phyloP scores from a whole-genome alignment of 2,113 vertebrate genomes.

The Gasterosteus aculeatus region DNA sequence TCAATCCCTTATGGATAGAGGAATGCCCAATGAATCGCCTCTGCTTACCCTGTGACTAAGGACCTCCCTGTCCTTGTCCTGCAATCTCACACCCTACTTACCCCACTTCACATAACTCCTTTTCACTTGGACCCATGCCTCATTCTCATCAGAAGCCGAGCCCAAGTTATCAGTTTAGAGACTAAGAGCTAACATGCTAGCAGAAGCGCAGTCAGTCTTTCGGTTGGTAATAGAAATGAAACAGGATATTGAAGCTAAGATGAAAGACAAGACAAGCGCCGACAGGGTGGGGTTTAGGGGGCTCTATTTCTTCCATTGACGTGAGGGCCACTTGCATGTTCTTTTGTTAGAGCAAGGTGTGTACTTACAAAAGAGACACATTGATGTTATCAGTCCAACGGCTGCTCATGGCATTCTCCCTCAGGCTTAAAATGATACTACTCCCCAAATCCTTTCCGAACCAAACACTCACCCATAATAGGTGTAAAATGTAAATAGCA shows the following conservation, averaged over 20 bases:
- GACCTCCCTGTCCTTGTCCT: conserved; percentile 30
- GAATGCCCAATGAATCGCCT: conserved; percentile 49
- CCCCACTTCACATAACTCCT: conserved; percentile 10
- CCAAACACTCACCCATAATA: neutral
- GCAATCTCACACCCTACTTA: conserved; percentile 35
- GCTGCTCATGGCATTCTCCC: conserved; percentile 32
- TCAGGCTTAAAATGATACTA: neutral
- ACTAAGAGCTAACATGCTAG: too few species aligned
- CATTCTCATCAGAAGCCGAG: conserved; percentile 4
- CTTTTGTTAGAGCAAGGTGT: conserved; percentile 56
- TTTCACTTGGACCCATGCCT: conserved; percentile 30
- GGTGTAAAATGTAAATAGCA: neutral
- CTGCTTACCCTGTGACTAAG: conserved; percentile 46
- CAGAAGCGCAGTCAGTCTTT: conserved; percentile 28
- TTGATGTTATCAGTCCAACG: conserved; percentile 50
- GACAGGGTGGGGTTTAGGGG: conserved; percentile 26
- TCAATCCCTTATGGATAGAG: conserved; percentile 63
- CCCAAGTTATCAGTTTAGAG: conserved; percentile 8
- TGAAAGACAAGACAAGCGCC: conserved; percentile 50
- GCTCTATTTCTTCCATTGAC: conserved; percentile 52
- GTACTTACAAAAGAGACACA: conserved; percentile 45
- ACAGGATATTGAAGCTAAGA: conserved; percentile 58
- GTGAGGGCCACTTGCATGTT: conserved; percentile 52
- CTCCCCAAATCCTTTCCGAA: neutral
- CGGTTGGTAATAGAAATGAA: conserved; percentile 36